A percentile compares a stretch with the other conserved stretches of the same genome.
These are phyloP conservation scores for Sebastes fasciatus DNA, from an alignment of 2,113 vertebrate species.

Conservation along the genomic window DNA sequence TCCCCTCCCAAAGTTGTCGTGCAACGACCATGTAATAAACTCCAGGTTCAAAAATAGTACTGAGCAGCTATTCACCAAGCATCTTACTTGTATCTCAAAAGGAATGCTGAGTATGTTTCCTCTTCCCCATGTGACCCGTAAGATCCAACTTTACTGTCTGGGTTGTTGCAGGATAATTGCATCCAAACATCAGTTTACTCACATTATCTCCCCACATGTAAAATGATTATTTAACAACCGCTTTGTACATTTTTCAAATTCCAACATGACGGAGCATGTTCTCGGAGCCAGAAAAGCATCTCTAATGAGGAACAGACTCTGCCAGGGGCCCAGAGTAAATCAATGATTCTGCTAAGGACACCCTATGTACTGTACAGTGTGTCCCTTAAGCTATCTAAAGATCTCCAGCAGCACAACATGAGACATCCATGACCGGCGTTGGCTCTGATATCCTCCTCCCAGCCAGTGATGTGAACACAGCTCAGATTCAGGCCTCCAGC, in stretches of 20 bases:
- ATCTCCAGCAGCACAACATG: conserved; percentile 27
- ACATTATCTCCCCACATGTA: conserved; percentile 28
- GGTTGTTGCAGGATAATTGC: conserved; percentile 29
- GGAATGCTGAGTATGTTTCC: conserved; percentile 22
- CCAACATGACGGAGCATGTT: conserved; percentile 54
- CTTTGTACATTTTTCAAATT: conserved; percentile 63
- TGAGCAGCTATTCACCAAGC: conserved; percentile 25
- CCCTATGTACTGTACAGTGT: conserved; percentile 1
- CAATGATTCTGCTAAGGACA: conserved; percentile 34
- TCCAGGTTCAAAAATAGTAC: conserved; percentile 31
- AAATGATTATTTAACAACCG: conserved; percentile 37
- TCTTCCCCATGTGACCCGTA: conserved; percentile 14
- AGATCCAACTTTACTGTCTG: not conserved
- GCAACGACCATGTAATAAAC: conserved; percentile 25
- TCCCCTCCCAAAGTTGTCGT: conserved; percentile 28
- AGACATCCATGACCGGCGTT: not conserved
- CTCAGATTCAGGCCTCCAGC: conserved; percentile 41
- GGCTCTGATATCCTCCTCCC: not conserved
- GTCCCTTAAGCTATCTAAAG: conserved; percentile 22
- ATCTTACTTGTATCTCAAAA: conserved; percentile 21
- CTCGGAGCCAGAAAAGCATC: conserved; percentile 26
- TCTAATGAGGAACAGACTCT: conserved; percentile 65
- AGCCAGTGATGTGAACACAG: conserved; percentile 1
- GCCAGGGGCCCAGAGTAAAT: conserved; percentile 47
- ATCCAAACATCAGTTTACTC: conserved; percentile 56